Evolutionary conservation across 2,113 vertebrate genomes (phyloP).

Genomic region (Sinosuthora webbiana): DNA sequence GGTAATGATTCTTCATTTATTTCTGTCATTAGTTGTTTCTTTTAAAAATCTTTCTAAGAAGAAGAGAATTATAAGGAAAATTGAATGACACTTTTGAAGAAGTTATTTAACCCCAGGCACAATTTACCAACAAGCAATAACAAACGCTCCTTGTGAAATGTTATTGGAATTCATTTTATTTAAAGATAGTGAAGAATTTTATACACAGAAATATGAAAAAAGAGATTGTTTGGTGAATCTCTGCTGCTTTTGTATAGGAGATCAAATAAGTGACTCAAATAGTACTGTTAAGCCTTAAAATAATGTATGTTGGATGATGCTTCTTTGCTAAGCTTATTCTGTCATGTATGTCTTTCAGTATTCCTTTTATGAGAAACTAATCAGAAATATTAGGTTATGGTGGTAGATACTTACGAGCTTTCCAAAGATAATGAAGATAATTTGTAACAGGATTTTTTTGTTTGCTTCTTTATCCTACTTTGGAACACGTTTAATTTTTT

Average conservation of each 20-base stretch:
- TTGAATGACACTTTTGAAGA: not conserved
- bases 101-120: not conserved
- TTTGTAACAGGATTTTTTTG: not conserved
- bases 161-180: not conserved
- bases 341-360: not conserved
- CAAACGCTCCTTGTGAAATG: not conserved
- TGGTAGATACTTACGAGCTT: not conserved
- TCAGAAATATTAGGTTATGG: slow-evolving; percentile 4
- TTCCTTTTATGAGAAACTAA: slow-evolving; percentile 12
- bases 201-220: not conserved
- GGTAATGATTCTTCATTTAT: not conserved
- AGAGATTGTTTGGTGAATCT: not conserved
- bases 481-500: not conserved
- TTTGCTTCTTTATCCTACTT: not conserved
- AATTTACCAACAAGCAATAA: not conserved
- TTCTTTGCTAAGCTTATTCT: not conserved
- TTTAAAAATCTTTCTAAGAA: not conserved
- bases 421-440: not conserved
- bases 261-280: not conserved
- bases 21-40: not conserved
- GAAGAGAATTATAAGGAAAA: not conserved
- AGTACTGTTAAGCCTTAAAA: not conserved
- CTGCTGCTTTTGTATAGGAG: not conserved
- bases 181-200: not conserved
- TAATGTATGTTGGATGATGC: not conserved